Evolutionary conservation across 1,140 invertebrate genomes (phyloP), one percentile per base, ranked within the genome.

Genomic region (Ooceraea biroi): DNA sequence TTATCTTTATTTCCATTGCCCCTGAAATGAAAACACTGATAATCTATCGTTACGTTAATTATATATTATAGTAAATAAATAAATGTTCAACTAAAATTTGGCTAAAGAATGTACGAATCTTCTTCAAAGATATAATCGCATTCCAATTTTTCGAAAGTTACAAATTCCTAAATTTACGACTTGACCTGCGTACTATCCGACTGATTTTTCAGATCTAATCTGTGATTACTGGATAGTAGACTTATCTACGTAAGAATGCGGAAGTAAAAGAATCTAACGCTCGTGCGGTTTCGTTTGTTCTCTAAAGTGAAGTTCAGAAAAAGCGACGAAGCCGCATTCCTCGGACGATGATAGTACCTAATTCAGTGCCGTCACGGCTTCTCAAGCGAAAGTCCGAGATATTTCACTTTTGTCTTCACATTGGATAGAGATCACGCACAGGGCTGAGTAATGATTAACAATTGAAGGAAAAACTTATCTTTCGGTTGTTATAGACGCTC

Each of bases 261-360:
- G 83, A 85, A 84, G n/a, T 12, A 48, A 65, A 82, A 48, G 44
- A 82, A 82, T 85, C 57, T 44, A 8, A 58, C 22, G 50, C 57
- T 78, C 57, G 22, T 19, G 36, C 55, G 44, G 30, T 82, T 85
- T 73, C 65, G 55, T 80, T 71, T 22, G 8, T 69, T 22, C 22
- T 44, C 25, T 44, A 46, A 36, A 46, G 60, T 25, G 17, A 17
- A 25, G 27, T n/a, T 4, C 63, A 22, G 22, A 72, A 85, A 85
- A 63, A 71, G 73, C 60, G 46, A 77, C 44, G 19, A 61, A 60
- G 57, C 30, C 57, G 44, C 83, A 82, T 82, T 82, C 83, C 50
- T 55, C 27, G 76, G 19, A 50, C 27, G 22, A 69, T 46, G 57
- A 50, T 63, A 84, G 41, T 36, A 68, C 41, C 44, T 61, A 57